Base-by-base conservation (phyloP, 2,797 vertebrate species). In the Rhynchonycteris naso region DNA sequence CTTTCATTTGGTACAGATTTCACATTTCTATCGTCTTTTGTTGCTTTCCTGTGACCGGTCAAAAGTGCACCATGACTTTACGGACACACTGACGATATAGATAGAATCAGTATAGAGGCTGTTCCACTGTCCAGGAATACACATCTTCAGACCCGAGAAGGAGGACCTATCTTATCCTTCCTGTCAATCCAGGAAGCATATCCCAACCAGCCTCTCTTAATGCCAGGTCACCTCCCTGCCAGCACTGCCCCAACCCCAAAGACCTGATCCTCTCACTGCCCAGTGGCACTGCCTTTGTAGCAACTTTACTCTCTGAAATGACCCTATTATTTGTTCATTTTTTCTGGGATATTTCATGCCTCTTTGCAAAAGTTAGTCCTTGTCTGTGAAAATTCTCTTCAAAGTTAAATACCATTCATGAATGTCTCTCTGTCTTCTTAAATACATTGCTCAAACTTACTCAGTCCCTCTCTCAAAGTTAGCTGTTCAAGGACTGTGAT, bases 401-500 rank as follows among this genome's bases (percentile, higher is more conserved):
- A 71, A 58, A 33, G 26, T 75, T 87, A 38, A 81, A 66, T 35
- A 28, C 14, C 14, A 4, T 33, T 47, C 4, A n/a, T 54, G 16
- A 65, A 19, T 15, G 50, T 0, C 22, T 0, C 0, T 52, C 63
- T 65, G 24, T 10, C 1, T 59, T 61, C 58, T 76, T 50, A 19
- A 30, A 84, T 47, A 74, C 9, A 19, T 69, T 75, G 56, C 69
- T 74, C 68, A 80, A 75, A 71, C 10, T 24, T 78, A n/a, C 14
- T 88, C 74, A 79, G 69, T 10, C 13, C 58, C 78, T 65, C 22
- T 61, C 35, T 35, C 30, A n/a, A 50, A 50, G 21, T 82, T 38
- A 35, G 12, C 7, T 54, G 47, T 88, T 81, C 28, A 1, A 19
- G 33, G 47, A 63, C 61, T 12, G 30, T 81, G 28, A 47, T 26